phyloP scores from a whole-genome alignment of 2,888 invertebrate species.

The Amphipyra tragopoginis region DNA sequence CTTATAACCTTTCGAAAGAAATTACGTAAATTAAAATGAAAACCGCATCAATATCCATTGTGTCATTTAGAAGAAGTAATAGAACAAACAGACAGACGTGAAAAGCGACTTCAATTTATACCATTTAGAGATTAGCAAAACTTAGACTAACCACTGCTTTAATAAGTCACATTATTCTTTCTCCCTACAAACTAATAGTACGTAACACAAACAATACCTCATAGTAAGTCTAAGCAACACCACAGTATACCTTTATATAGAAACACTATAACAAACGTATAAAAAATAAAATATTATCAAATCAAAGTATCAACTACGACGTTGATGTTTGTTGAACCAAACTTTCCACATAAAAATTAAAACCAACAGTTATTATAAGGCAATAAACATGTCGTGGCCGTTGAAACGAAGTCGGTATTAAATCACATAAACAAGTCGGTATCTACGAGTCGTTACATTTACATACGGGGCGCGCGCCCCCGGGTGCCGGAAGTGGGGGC shows the following conservation, averaged over 20 bases:
- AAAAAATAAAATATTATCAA: not conserved
- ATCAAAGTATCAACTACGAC: not conserved
- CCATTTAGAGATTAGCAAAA: no score
- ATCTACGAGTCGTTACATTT: conserved; percentile 58
- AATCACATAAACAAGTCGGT: conserved; percentile 65
- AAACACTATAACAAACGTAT: not conserved
- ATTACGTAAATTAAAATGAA: no score
- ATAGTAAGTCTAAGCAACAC: no score
- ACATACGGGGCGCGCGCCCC: conserved; percentile 60
- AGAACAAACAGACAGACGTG: no score
- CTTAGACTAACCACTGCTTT: no score
- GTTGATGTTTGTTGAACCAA: not conserved
- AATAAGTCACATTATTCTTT: no score
- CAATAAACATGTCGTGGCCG: conserved; percentile 51
- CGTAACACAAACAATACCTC: no score
- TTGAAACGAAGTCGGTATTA: conserved; percentile 58
- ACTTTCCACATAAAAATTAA: conserved; percentile 46
- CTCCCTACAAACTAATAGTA: no score
- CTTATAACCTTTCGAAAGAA: no score
- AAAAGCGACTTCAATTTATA: no score
- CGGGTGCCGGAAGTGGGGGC: conserved; percentile 52
- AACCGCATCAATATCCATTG: no score
- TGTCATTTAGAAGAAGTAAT: no score
- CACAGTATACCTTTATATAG: not conserved
- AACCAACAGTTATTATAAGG: conserved; percentile 50